Conservation (phyloP, 2,113 vertebrate species). For the Pedionomus torquatus region DNA sequence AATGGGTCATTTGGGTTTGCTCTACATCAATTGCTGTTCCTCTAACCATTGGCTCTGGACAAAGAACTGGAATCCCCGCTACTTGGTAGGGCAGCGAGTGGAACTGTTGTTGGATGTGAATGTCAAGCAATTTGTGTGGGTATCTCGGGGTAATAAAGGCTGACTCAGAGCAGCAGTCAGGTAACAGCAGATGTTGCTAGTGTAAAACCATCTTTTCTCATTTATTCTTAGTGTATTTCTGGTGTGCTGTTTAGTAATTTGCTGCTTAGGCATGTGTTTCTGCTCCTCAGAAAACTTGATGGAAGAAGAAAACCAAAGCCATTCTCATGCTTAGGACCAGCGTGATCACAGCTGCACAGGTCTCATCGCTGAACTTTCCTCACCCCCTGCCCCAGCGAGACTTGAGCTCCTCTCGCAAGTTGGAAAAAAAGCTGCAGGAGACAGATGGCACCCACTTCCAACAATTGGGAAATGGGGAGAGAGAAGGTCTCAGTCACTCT, state of each 20-base stretch:
- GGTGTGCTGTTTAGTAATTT: not conserved
- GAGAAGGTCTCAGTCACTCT: not conserved
- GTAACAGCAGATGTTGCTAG: not conserved
- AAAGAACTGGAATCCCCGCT: not conserved
- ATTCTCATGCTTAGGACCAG: not conserved
- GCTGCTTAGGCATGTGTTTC: not conserved
- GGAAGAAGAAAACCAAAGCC: not conserved
- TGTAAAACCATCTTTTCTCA: not conserved
- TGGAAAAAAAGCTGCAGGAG: not conserved
- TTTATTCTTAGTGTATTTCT: not conserved
- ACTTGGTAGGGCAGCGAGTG: fast-evolving
- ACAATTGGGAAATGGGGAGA: fast-evolving
- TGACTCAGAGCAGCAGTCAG: not conserved
- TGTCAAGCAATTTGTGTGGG: not conserved
- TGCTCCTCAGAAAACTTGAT: not conserved
- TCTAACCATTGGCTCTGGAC: not conserved
- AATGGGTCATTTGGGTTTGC: not conserved
- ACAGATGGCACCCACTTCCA: not conserved
- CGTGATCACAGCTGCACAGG: not conserved
- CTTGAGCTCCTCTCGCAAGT: not conserved
- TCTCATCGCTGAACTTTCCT: not conserved
- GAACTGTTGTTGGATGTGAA: not conserved
- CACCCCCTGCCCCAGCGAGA: not conserved
- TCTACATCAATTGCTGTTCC: not conserved
- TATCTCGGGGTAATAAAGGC: not conserved